Conservation (phyloP, 2,113 vertebrate species). For the Glaucidium brasilianum region DNA sequence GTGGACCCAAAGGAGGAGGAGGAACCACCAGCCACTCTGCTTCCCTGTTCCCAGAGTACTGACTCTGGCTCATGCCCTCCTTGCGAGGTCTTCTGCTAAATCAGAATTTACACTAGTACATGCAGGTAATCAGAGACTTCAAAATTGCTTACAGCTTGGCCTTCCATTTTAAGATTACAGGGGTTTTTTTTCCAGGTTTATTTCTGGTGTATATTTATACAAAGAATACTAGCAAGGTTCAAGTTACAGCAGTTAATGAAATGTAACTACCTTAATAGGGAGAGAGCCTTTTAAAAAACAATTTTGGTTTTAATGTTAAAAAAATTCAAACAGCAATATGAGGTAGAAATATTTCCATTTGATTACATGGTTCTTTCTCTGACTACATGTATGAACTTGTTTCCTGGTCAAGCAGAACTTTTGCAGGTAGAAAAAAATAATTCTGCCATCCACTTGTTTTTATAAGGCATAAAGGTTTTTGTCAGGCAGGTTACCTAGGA, state of each 20-base stretch:
- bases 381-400: conserved; percentile 48
- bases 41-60: background rate
- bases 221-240: background rate
- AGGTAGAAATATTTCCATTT: conserved; percentile 36
- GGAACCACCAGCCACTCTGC: fast-evolving
- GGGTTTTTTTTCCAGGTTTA: background rate
- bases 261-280: background rate
- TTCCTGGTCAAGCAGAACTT: conserved; percentile 67
- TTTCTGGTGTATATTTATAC: background rate
- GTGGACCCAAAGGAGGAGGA: background rate
- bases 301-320: background rate
- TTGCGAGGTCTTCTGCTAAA: background rate
- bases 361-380: conserved; percentile 27
- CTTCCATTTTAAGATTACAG: background rate
- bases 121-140: background rate
- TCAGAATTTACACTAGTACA: background rate
- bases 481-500: conserved; percentile 62
- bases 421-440: conserved; percentile 25
- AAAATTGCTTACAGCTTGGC: background rate
- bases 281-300: background rate
- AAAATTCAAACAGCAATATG: background rate
- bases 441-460: conserved; percentile 63
- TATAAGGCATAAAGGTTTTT: conserved; percentile 38
- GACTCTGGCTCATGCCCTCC: background rate
- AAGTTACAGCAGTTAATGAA: background rate